These are phyloP conservation scores for Saiga tatarica DNA, from an alignment of 2,113 vertebrate genomes.

Conservation along the genomic window DNA sequence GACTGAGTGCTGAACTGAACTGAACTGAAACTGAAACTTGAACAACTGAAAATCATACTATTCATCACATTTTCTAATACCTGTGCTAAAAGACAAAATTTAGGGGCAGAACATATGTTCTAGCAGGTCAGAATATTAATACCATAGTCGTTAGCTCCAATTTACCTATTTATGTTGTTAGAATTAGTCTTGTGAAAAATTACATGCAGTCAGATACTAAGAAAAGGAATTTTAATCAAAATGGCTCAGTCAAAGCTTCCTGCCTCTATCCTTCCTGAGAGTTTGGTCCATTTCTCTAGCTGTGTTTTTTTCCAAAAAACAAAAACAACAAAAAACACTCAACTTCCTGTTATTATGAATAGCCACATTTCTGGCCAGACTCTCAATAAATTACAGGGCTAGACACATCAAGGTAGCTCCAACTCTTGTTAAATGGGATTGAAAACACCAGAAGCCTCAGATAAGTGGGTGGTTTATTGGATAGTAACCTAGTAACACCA, in stretches of 20 bases:
- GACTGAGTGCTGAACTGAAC: no score
- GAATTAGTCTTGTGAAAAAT: background rate
- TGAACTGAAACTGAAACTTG: background rate
- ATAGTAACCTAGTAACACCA: slow-evolving; percentile 34
- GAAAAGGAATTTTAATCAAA: slow-evolving; percentile 27
- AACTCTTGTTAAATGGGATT: background rate
- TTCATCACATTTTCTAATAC: background rate
- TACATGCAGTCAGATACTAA: background rate
- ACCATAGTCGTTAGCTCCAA: background rate
- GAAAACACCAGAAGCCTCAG: slow-evolving; percentile 36
- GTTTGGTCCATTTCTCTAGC: background rate
- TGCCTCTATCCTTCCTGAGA: background rate
- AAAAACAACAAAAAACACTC: background rate
- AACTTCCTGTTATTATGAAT: slow-evolving; percentile 15
- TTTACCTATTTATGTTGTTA: background rate
- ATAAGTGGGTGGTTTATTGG: slow-evolving; percentile 18
- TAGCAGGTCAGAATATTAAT: background rate
- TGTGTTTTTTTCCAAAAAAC: background rate
- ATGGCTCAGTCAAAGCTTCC: background rate
- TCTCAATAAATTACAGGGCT: slow-evolving; percentile 7
- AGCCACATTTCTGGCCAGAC: slow-evolving; percentile 8
- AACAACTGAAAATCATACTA: background rate
- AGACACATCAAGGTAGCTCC: background rate
- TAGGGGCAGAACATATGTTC: background rate
- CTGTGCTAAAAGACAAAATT: background rate